Evolutionary conservation across 2,888 invertebrate species (phyloP).

Genomic region (Drosophila paucipuncta): DNA sequence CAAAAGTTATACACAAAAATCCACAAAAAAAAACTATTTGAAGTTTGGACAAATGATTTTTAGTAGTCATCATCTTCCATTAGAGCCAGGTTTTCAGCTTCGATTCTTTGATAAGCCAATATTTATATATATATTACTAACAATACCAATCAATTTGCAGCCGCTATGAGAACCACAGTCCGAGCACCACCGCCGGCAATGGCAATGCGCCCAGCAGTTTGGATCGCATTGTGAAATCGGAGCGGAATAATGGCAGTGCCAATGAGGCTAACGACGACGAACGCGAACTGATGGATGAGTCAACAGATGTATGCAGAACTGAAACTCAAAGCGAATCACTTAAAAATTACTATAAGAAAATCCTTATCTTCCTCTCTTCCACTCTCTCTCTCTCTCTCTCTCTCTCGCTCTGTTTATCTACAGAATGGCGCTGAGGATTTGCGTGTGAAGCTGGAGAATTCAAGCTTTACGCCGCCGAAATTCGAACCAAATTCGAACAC

Average conservation of each 20-base stretch:
- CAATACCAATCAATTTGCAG: conserved; percentile 53
- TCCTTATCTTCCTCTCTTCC: neutral
- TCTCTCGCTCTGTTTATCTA: neutral
- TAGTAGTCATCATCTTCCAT: no score
- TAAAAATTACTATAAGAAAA: neutral
- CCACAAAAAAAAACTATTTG: no score
- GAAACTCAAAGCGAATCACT: neutral
- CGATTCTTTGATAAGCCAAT: neutral
- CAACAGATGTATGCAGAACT: conserved; percentile 80
- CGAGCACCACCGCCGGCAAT: conserved; percentile 85
- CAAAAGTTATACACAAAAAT: no score
- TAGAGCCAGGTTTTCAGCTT: neutral
- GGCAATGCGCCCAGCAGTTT: conserved; percentile 72
- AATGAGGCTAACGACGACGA: conserved; percentile 85
- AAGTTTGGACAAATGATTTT: no score
- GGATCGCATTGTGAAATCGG: conserved; percentile 84
- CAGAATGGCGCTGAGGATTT: conserved; percentile 88
- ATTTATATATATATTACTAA: neutral
- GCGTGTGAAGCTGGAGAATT: conserved; percentile 89
- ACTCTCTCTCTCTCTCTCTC: neutral
- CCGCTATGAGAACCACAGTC: conserved; percentile 86
- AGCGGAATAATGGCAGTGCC: conserved; percentile 85
- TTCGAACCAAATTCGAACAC: conserved; percentile 86
- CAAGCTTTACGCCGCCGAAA: conserved; percentile 86
- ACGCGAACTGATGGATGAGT: conserved; percentile 84